phyloP scores from a whole-genome alignment of 2,113 vertebrate species.

The Nothocercus nigrocapillus region DNA sequence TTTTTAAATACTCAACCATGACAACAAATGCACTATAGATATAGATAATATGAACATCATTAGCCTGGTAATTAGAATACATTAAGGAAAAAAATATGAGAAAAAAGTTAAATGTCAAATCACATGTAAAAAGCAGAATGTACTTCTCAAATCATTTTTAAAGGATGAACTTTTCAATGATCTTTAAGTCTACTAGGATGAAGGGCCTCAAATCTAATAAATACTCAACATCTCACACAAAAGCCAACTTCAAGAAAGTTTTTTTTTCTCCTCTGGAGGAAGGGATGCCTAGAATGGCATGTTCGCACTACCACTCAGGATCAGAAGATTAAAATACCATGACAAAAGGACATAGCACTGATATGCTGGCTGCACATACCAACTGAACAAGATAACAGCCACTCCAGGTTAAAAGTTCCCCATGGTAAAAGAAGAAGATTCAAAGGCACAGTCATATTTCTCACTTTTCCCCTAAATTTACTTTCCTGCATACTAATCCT shows the following conservation, averaged over 20 bases:
- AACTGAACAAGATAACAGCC: not conserved
- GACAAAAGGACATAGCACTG: not conserved
- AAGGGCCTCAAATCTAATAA: not conserved
- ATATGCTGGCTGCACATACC: not conserved
- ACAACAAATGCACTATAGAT: not conserved
- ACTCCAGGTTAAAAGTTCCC: not conserved
- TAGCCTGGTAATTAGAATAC: not conserved
- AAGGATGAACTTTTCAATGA: not conserved
- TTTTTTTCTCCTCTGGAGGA: not conserved
- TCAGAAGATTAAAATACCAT: not conserved
- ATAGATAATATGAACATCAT: rapidly evolving
- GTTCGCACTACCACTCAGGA: not conserved
- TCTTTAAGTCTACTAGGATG: not conserved
- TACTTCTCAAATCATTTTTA: not conserved
- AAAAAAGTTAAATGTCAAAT: not conserved
- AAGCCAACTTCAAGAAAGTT: not conserved
- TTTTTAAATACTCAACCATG: not conserved
- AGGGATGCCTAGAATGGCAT: no score
- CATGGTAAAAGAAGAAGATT: not conserved
- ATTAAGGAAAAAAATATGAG: rapidly evolving
- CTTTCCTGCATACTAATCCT: not conserved
- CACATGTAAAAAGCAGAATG: not conserved
- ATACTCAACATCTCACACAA: not conserved
- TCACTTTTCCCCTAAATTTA: not conserved
- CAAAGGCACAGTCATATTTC: not conserved